Percentiles rank a stretch among this genome's conserved stretches.
phyloP scores from a whole-genome alignment of 2,113 vertebrate genomes.

The Labeo rohita region DNA sequence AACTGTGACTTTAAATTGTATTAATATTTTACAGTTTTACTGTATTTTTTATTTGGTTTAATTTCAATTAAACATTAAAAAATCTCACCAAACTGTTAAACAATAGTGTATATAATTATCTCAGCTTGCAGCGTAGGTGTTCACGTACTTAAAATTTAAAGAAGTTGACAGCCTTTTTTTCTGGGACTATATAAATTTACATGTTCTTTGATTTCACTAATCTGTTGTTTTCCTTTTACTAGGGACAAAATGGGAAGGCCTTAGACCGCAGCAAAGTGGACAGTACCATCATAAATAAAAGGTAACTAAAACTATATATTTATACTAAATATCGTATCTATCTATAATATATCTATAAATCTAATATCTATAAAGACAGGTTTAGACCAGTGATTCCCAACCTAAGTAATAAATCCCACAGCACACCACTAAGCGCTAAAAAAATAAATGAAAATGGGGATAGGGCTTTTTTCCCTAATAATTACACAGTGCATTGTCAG shows the following conservation, averaged over 20 bases:
- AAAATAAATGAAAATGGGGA: too few species aligned
- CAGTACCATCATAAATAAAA: conserved; percentile 24
- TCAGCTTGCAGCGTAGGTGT: background rate
- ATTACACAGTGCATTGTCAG: too few species aligned
- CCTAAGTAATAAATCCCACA: too few species aligned
- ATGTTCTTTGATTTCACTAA: background rate
- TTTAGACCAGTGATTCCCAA: background rate
- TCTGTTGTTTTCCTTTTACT: conserved; percentile 1
- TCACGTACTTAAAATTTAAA: background rate
- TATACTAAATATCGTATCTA: background rate
- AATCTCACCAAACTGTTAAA: background rate
- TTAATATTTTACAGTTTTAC: background rate
- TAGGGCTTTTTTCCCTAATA: too few species aligned
- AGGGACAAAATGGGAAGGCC: conserved; percentile 48
- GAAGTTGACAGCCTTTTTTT: background rate
- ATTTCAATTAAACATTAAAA: background rate
- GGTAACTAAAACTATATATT: conserved; percentile 33
- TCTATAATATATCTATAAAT: too few species aligned
- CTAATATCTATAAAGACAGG: too few species aligned
- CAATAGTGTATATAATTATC: background rate
- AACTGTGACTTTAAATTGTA: background rate
- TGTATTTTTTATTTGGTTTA: background rate
- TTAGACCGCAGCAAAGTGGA: background rate
- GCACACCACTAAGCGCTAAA: too few species aligned
- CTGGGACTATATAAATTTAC: background rate